Conservation (phyloP, 2,797 vertebrate species). For the Takifugu ocellatus region DNA sequence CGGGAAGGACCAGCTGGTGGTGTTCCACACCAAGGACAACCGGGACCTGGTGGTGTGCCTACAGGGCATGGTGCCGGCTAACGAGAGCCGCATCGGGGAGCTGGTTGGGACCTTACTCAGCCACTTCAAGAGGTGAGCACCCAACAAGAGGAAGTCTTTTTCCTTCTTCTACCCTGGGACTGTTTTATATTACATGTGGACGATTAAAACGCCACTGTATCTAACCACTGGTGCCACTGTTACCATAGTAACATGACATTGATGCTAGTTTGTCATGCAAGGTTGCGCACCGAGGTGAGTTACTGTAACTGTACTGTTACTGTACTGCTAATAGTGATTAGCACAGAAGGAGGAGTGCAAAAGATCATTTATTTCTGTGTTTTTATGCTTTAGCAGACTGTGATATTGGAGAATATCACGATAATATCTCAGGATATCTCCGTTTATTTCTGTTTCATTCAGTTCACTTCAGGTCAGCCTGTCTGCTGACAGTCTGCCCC, state of each 20-base stretch:
- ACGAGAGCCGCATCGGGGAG: slow-evolving; percentile 91
- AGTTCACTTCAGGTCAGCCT: slow-evolving; percentile 4
- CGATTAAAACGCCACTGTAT: too few relatives aligned
- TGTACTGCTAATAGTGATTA: too few relatives aligned
- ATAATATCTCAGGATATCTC: background rate
- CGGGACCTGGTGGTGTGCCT: slow-evolving; percentile 94
- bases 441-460: background rate
- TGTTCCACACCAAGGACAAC: slow-evolving; percentile 96
- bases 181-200: too few relatives aligned
- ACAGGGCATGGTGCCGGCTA: slow-evolving; percentile 82
- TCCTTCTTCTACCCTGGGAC: too few relatives aligned
- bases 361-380: too few relatives aligned
- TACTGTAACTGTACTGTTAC: too few relatives aligned
- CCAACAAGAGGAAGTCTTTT: too few relatives aligned
- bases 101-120: slow-evolving; percentile 89
- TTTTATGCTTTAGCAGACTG: too few relatives aligned
- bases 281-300: too few relatives aligned
- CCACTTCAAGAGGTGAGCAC: slow-evolving; percentile 90
- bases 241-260: background rate
- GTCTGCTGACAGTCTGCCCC: background rate
- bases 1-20: slow-evolving; percentile 95
- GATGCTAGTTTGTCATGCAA: too few relatives aligned
- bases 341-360: too few relatives aligned
- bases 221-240: background rate
- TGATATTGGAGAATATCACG: background rate